A percentile compares a stretch with the other conserved stretches of the same genome.
Evolutionary conservation across 2,113 vertebrate species (phyloP).

Genomic region (Ictalurus furcatus): DNA sequence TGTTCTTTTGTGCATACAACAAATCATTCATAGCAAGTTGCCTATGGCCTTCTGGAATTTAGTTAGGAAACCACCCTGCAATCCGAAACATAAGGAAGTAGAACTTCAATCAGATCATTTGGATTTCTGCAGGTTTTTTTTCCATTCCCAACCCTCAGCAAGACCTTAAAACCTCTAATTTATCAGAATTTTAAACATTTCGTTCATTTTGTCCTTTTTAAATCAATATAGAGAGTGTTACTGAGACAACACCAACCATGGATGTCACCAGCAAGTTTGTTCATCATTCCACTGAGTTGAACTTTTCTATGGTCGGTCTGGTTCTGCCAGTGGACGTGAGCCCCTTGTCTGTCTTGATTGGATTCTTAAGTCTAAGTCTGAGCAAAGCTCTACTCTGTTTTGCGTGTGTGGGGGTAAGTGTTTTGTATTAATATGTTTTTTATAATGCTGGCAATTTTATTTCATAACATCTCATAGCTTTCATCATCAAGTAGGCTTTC

Average conservation of each 20-base stretch:
- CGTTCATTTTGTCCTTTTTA: background rate
- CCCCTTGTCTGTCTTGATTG: constrained; percentile 36
- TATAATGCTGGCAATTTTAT: background rate
- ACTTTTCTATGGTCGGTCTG: accelerated
- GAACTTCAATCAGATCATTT: background rate
- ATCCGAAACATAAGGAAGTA: background rate
- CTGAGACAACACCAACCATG: background rate
- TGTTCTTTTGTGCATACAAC: no score
- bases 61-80: background rate
- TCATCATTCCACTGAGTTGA: background rate
- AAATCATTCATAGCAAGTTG: no score
- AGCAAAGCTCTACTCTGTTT: constrained; percentile 64
- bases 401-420: constrained; percentile 63
- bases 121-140: background rate
- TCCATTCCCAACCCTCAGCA: background rate
- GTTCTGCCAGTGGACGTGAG: constrained; percentile 39
- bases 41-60: no score
- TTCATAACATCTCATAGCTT: background rate
- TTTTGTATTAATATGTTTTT: background rate
- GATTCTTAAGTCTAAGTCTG: constrained; percentile 50
- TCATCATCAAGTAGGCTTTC: background rate
- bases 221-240: background rate
- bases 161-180: background rate
- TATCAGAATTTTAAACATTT: background rate
- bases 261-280: background rate